Evolutionary conservation across 2,888 invertebrate genomes (phyloP).

Genomic region (Diaprepes abbreviatus): DNA sequence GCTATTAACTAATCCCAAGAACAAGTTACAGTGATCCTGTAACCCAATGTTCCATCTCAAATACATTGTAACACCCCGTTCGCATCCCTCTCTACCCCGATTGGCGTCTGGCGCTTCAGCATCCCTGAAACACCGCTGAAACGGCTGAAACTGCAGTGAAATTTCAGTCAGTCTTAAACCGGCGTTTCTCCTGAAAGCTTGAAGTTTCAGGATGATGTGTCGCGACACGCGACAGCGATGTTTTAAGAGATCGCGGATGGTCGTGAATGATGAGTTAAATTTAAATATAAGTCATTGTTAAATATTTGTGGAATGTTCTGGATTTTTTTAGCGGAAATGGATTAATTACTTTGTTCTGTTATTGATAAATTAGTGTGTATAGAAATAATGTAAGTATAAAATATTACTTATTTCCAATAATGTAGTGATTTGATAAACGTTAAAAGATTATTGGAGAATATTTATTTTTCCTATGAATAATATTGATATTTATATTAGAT

Average conservation of each 20-base stretch:
- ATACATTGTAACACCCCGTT: constrained; percentile 18
- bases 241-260: constrained; percentile 7
- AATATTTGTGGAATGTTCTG: constrained; percentile 3
- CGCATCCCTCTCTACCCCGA: constrained; percentile 26
- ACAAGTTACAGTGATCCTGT: constrained; percentile 18
- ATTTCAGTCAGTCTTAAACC: constrained; percentile 27
- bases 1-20: background rate
- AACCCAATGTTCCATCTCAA: constrained; percentile 19
- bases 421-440: too few relatives aligned
- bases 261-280: background rate
- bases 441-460: too few relatives aligned
- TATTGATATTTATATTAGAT: too few relatives aligned
- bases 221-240: constrained; percentile 15
- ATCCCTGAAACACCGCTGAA: constrained; percentile 32
- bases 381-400: background rate
- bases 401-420: background rate
- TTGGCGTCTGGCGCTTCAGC: constrained; percentile 33
- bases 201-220: constrained; percentile 6
- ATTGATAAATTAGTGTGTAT: background rate
- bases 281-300: background rate
- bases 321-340: background rate
- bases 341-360: constrained; percentile 4
- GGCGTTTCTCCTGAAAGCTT: constrained; percentile 18
- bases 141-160: constrained; percentile 28
- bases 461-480: too few relatives aligned